phyloP scores from a whole-genome alignment of 2,888 invertebrate genomes.

The Anoncus sp. region DNA sequence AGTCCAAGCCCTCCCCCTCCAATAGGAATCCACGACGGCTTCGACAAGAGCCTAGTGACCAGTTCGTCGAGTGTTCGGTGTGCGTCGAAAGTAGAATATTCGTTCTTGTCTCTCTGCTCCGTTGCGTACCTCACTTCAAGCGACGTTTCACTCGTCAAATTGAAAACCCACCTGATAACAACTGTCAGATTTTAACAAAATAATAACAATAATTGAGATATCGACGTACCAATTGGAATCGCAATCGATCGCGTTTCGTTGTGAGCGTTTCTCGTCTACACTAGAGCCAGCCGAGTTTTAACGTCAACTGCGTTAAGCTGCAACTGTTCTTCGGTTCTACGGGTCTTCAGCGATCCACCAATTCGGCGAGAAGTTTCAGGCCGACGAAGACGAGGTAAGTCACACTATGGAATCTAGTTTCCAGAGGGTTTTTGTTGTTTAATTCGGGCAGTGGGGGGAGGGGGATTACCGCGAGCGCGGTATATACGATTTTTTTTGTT shows the following conservation, averaged over 20 bases:
- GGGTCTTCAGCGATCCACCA: constrained; percentile 67
- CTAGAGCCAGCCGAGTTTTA: constrained; percentile 39
- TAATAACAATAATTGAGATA: constrained; percentile 26
- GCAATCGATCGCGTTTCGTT: constrained; percentile 24
- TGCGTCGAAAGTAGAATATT: constrained; percentile 59
- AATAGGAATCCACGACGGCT: constrained; percentile 80
- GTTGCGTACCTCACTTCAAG: too few species aligned
- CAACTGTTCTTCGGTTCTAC: constrained; percentile 80
- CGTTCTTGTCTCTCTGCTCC: constrained; percentile 48
- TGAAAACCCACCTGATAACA: constrained; percentile 28
- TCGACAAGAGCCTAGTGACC: constrained; percentile 71
- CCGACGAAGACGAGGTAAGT: constrained; percentile 61
- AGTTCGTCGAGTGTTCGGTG: constrained; percentile 61
- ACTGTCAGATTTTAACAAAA: constrained; percentile 39
- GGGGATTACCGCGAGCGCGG: constrained; percentile 34
- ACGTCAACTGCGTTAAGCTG: constrained; percentile 71
- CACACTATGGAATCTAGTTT: constrained; percentile 9
- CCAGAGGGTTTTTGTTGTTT: constrained; percentile 5
- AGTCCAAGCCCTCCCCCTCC: constrained; percentile 70
- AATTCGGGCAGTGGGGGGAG: constrained; percentile 2
- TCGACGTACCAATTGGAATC: constrained; percentile 1
- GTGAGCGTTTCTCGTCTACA: constrained; percentile 31
- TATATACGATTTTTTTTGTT: constrained; percentile 14
- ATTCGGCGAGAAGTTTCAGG: constrained; percentile 57
- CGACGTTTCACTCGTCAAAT: constrained; percentile 29